Percentiles rank a stretch among this genome's conserved stretches.
Evolutionary conservation across 2,888 invertebrate species (phyloP).

Genomic region (Trissoscelio sp.): DNA sequence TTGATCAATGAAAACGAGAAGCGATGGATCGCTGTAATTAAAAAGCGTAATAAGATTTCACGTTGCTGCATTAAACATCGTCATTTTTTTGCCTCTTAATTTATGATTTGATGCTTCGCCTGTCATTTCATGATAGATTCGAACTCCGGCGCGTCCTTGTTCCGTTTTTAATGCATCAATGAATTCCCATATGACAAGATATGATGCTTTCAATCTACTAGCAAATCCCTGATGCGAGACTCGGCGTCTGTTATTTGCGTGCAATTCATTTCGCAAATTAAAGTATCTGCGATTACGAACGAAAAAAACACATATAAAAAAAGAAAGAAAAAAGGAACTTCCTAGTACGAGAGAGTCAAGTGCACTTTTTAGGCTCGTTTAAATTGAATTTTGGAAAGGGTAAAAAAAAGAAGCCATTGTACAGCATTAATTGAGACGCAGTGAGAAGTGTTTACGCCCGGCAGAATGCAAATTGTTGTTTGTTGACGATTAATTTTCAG

Average conservation of each 20-base stretch:
- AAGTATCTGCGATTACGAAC: background rate
- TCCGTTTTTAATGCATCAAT: constrained; percentile 67
- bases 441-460: background rate
- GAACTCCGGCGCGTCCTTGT: constrained; percentile 58
- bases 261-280: constrained; percentile 43
- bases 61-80: constrained; percentile 25
- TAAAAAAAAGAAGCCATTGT: background rate
- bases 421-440: background rate
- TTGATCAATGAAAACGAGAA: constrained; percentile 13
- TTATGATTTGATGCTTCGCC: constrained; percentile 56
- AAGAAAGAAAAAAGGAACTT: too few relatives aligned
- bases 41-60: constrained; percentile 20
- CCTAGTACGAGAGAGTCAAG: background rate
- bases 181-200: constrained; percentile 62
- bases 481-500: constrained; percentile 40
- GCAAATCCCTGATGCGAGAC: constrained; percentile 35
- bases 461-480: constrained; percentile 41
- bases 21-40: constrained; percentile 13
- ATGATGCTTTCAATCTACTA: constrained; percentile 52
- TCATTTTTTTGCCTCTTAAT: constrained; percentile 27
- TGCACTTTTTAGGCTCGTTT: constrained; percentile 1
- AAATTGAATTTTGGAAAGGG: background rate
- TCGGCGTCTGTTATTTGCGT: constrained; percentile 16
- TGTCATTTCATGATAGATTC: constrained; percentile 63
- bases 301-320: background rate